These are phyloP conservation scores for Helicolenus hilgendorfi DNA, from an alignment of 2,797 vertebrate genomes.

Conservation along the genomic window DNA sequence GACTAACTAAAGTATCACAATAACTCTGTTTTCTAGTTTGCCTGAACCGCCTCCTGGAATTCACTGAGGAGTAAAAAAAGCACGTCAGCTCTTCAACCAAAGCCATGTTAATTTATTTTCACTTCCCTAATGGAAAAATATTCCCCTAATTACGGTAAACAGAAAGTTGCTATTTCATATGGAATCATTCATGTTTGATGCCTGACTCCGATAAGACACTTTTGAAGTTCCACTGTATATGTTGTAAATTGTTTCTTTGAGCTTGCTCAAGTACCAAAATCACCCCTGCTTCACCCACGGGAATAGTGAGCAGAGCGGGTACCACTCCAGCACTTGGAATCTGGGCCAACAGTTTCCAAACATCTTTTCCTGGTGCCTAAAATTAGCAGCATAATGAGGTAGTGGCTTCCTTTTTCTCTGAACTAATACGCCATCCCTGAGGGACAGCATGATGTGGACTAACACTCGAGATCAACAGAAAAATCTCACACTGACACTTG, in stretches of 20 bases:
- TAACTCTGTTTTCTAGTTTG: constrained; percentile 6
- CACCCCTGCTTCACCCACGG: constrained; percentile 88
- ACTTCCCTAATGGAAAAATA: constrained; percentile 92
- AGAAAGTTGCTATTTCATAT: constrained; percentile 93
- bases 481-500: constrained; percentile 81
- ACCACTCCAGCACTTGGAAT: constrained; percentile 84
- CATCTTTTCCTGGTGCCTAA: constrained; percentile 92
- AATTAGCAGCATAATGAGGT: constrained; percentile 91
- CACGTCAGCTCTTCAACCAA: constrained; percentile 79
- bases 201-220: constrained; percentile 90
- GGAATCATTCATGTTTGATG: constrained; percentile 93
- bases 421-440: constrained; percentile 86
- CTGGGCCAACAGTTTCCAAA: constrained; percentile 88
- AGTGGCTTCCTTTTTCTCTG: constrained; percentile 90
- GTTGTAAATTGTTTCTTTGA: constrained; percentile 92
- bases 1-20: neutral
- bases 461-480: constrained; percentile 87
- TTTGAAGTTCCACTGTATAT: constrained; percentile 93
- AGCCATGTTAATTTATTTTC: constrained; percentile 91
- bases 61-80: constrained; percentile 30
- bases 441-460: constrained; percentile 86
- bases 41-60: constrained; percentile 30
- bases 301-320: constrained; percentile 84
- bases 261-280: constrained; percentile 90
- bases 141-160: constrained; percentile 92